Percentiles rank a stretch among this genome's conserved stretches.
These are phyloP conservation scores for Lasioglossum vierecki DNA, from an alignment of 2,888 invertebrate genomes.

Conservation along the genomic window DNA sequence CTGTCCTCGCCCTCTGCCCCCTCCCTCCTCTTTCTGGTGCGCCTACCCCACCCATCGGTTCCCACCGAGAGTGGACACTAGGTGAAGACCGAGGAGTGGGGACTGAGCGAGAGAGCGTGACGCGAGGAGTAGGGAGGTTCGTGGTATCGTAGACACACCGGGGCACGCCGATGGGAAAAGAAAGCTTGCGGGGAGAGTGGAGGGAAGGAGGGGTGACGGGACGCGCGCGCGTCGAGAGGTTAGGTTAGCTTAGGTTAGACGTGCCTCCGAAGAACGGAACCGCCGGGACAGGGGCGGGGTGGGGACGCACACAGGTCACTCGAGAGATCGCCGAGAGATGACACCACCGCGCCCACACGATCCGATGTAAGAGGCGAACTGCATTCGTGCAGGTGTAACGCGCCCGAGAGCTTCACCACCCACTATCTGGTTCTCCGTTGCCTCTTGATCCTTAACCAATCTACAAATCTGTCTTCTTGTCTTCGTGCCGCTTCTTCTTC, in stretches of 20 bases:
- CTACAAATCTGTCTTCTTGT: background rate
- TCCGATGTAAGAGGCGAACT: conserved; percentile 67
- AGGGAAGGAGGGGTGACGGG: conserved; percentile 27
- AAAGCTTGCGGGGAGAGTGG: conserved; percentile 33
- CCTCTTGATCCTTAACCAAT: conserved; percentile 36
- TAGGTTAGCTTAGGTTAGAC: conserved; percentile 71
- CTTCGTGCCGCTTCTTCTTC: background rate
- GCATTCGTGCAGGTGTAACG: conserved; percentile 75
- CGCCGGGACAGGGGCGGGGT: conserved; percentile 19
- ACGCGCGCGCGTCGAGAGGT: conserved; percentile 50
- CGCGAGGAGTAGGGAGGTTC: conserved; percentile 66
- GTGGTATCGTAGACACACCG: conserved; percentile 58
- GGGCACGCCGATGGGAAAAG: conserved; percentile 39
- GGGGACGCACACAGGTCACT: conserved; percentile 67
- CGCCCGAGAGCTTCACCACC: conserved; percentile 55
- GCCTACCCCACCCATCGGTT: conserved; percentile 63
- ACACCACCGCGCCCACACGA: conserved; percentile 80
- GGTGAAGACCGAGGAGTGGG: conserved; percentile 55
- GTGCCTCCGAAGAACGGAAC: conserved; percentile 67
- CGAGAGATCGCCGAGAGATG: conserved; percentile 81
- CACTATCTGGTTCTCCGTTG: conserved; percentile 48
- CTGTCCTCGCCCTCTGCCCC: conserved; percentile 71
- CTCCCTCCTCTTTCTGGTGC: conserved; percentile 60
- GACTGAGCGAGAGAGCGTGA: conserved; percentile 25
- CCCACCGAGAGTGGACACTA: conserved; percentile 72